Evolutionary conservation across 2,113 vertebrate species (phyloP), one percentile per base, ranked within the genome.

Genomic region (Bos indicus): DNA sequence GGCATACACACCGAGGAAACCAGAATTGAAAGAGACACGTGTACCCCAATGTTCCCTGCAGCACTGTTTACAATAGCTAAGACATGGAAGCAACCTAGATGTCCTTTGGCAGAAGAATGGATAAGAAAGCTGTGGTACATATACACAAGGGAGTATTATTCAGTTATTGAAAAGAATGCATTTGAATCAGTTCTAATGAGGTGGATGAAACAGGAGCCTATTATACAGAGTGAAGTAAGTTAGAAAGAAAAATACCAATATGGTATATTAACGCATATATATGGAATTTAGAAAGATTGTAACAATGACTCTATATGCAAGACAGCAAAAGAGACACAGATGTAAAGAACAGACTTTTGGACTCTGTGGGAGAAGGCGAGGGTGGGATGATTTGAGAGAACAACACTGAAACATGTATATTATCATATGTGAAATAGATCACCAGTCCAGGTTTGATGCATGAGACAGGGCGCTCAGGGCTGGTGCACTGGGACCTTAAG

Each of bases 81-180:
- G 17, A 71, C 64, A 71, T 71, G 64, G n/a, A 36, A 71, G n/a
- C n/a, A 71, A 71, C 64, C n/a, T 36, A 36, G 64, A 21, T 71
- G n/a, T 11, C n/a, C n/a, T 21, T 0, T 21, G 1, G n/a, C 33
- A 71, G 17, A 36, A 0, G 4, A 71, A 71, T 36, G 64, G 64
- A 71, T 71, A 36, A 71, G n/a, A 21, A 71, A 71, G 17, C 64
- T 71, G 9, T 71, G 17, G 2, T 71, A 71, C 64, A 71, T 36
- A 71, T 71, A 71, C n/a, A 71, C 8, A 5, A 36, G 10, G 64
- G 17, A 71, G 11, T 71, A 36, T 71, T 71, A 71, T 9, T 71
- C 64, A 36, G n/a, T 21, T 21, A 36, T 36, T 71, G 11, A 71
- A 71, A 71, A 71, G 64, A 71, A 71, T 21, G 9, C n/a, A 21